A percentile compares a stretch with the other conserved stretches of the same genome.
These are phyloP conservation scores for Frankliniella fusca DNA, from an alignment of 2,888 invertebrate species.

Conservation along the genomic window DNA sequence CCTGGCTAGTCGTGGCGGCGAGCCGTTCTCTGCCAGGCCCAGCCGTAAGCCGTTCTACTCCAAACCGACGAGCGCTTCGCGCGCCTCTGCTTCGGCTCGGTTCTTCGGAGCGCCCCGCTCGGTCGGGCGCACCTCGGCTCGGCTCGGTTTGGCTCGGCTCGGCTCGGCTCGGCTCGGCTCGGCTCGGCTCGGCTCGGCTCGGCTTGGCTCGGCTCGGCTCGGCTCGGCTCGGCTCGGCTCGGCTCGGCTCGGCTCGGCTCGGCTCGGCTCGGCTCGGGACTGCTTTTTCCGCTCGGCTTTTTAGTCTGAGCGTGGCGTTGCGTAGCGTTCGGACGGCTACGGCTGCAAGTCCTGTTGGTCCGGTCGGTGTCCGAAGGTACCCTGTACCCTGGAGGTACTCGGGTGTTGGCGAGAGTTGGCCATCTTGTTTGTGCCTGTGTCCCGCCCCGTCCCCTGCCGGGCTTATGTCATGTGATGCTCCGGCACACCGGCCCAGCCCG, in stretches of 20 bases:
- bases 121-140: no score
- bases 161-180: no score
- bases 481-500: neutral
- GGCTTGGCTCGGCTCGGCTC: neutral
- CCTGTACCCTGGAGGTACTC: neutral
- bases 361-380: neutral
- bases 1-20: neutral
- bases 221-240: neutral
- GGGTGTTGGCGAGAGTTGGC: slow-evolving; percentile 3
- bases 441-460: neutral
- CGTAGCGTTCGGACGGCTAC: neutral
- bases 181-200: neutral
- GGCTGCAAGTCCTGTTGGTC: neutral
- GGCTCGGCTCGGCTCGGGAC: neutral
- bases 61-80: slow-evolving; percentile 7
- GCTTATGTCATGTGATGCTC: slow-evolving; percentile 5
- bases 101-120: neutral
- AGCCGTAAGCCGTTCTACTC: neutral
- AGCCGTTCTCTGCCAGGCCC: neutral
- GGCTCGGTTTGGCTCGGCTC: neutral
- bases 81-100: neutral
- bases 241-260: neutral
- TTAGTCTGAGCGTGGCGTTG: neutral
- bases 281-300: no score
- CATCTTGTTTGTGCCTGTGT: neutral